Base-by-base conservation (phyloP, 2,797 vertebrate species). In the Centroberyx gerrardi region DNA sequence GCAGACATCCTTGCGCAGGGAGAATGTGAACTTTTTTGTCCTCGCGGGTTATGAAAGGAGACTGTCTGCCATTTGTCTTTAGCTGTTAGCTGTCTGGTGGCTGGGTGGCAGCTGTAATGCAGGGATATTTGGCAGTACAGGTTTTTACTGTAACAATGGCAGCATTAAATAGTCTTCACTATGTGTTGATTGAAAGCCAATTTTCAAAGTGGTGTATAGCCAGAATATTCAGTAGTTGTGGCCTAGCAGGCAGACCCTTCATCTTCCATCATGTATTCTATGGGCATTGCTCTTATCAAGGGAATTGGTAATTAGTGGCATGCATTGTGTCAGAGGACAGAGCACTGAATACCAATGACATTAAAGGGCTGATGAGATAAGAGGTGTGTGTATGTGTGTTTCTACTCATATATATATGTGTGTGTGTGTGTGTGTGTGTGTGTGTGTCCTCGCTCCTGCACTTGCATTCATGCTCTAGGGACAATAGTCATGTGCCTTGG, bases 281-380 rank as follows among this genome's bases (percentile, higher is more conserved):
- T 62, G 71, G 86, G 74, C 85, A 71, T 65, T 61, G 77, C 88
- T 91, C 78, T 91, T 90, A 91, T 91, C 90, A 83, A 85, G 92
- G 91, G 89, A 90, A 90, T 90, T 91, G 80, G 87, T 90, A 87
- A 91, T 94, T 92, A 93, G 88, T 87, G 82, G 80, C 72, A 79
- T 74, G 84, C 86, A 87, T 90, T 90, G 89, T 92, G 91, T 93
- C 91, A 87, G 90, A 91, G 89, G 90, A 92, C 90, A 77, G 86
- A 82, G 72, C 80, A 59, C 83, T 87, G 88, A 93, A 91, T 90
- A 89, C 86, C 88, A 88, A 86, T 64, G 65, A 82, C 86, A 90
- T 90, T 92, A 90, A 92, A 93, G 75, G 80, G 68, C 85, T 84
- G 91, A 94, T 92, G 87, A 92, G 92, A 93, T 92, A 92, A 92